phyloP scores from a whole-genome alignment of 2,888 invertebrate species.

The Macrosiphum euphorbiae region DNA sequence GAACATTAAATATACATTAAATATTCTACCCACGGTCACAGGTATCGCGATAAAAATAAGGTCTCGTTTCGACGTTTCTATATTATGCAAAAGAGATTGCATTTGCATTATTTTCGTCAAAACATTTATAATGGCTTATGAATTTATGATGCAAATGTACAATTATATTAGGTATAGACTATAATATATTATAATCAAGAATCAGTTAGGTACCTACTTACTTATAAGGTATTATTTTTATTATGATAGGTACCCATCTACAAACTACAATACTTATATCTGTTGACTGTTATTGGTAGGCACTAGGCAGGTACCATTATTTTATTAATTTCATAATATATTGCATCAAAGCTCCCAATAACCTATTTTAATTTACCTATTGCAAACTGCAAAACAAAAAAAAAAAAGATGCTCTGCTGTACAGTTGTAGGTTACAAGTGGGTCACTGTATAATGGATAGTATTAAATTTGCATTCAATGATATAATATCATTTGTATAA shows the following conservation, averaged over 20 bases:
- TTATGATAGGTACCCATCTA: background rate
- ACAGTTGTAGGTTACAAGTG: too few relatives aligned
- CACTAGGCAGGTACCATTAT: too few relatives aligned
- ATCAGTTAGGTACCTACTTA: background rate
- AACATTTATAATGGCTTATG: background rate
- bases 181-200: background rate
- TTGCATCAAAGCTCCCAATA: too few relatives aligned
- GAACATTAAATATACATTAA: conserved; percentile 17
- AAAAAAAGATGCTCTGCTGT: too few relatives aligned
- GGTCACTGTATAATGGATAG: too few relatives aligned
- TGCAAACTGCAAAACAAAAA: too few relatives aligned
- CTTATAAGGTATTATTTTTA: background rate
- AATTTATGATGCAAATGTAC: background rate
- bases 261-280: too few relatives aligned
- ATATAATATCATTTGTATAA: too few relatives aligned
- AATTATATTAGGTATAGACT: background rate
- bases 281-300: too few relatives aligned
- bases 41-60: background rate
- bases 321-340: too few relatives aligned
- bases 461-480: too few relatives aligned
- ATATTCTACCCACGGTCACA: background rate
- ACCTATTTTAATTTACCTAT: too few relatives aligned
- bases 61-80: background rate
- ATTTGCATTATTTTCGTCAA: background rate
- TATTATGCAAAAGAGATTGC: background rate